These are phyloP conservation scores for Ctenosaura bakeri DNA, from an alignment of 2,797 vertebrate species.

Conservation along the genomic window DNA sequence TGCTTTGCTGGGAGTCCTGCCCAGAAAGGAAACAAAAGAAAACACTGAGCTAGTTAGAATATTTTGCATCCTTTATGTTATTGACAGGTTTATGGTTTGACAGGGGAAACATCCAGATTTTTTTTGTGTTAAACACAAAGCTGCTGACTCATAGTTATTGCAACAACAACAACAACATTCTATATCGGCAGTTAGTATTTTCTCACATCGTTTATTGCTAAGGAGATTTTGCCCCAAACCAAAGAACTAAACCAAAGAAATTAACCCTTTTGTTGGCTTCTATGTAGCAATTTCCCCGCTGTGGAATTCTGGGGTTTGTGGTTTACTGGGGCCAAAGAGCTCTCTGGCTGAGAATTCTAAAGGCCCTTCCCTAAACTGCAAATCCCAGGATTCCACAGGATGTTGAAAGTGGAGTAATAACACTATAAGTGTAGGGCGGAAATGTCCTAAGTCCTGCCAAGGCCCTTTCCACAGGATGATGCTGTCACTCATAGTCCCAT, in stretches of 20 bases:
- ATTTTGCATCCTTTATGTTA: conserved; percentile 65
- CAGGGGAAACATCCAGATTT: conserved; percentile 46
- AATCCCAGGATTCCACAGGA: no score
- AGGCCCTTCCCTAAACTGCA: no score
- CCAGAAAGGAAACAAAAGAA: conserved; percentile 80
- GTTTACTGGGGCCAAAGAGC: no score
- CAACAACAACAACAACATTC: conserved; percentile 16
- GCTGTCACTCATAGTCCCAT: no score
- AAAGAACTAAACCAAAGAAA: conserved; percentile 40
- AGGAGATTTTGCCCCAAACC: conserved; percentile 47
- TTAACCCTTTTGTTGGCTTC: conserved; percentile 47
- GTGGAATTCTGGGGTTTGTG: no score
- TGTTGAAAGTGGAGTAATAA: no score
- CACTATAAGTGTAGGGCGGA: no score
- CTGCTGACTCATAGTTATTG: conserved; percentile 45
- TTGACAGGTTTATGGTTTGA: conserved; percentile 65
- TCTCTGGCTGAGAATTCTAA: no score
- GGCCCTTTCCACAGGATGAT: no score
- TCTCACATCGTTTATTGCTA: conserved; percentile 29
- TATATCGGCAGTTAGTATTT: conserved; percentile 45
- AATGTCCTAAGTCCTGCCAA: no score
- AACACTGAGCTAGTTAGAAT: conserved; percentile 69
- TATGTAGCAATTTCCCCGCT: conserved; percentile 32
- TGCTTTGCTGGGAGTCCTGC: conserved; percentile 81
- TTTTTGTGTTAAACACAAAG: conserved; percentile 4